Conservation (phyloP, 2,888 invertebrate species). For the Lasioglossum figueresi region DNA sequence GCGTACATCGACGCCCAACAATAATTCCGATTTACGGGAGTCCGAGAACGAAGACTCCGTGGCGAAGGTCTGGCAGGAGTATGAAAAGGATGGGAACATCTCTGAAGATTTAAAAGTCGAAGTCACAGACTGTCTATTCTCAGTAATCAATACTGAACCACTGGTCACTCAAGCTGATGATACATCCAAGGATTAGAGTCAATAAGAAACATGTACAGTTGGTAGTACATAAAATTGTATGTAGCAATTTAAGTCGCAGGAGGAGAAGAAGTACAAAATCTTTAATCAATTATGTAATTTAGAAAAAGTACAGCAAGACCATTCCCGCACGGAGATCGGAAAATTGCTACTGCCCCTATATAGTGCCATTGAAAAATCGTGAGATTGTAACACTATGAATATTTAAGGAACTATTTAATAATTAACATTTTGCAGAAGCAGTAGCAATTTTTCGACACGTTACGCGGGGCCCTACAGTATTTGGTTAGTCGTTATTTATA, state of each 20-base stretch:
- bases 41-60: slow-evolving; percentile 66
- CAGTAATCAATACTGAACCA: slow-evolving; percentile 47
- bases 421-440: background rate
- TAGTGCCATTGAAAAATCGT: background rate
- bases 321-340: background rate
- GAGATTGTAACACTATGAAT: background rate
- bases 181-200: slow-evolving; percentile 29
- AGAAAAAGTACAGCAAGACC: background rate
- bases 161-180: slow-evolving; percentile 30
- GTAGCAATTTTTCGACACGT: background rate
- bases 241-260: slow-evolving; percentile 21
- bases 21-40: slow-evolving; percentile 51
- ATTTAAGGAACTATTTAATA: background rate
- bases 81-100: slow-evolving; percentile 47
- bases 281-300: slow-evolving; percentile 34
- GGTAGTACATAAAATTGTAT: slow-evolving; percentile 41
- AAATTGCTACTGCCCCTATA: background rate
- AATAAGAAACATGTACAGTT: slow-evolving; percentile 27
- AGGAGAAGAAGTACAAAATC: slow-evolving; percentile 19
- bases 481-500: slow-evolving; percentile 46
- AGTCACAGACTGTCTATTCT: slow-evolving; percentile 61
- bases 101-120: slow-evolving; percentile 53
- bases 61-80: slow-evolving; percentile 72
- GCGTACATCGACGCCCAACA: slow-evolving; percentile 40
- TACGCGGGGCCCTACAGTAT: background rate